Percentiles rank a stretch among this genome's conserved stretches.
Conservation (phyloP, 1,140 invertebrate species). For the Ruditapes philippinarum region DNA sequence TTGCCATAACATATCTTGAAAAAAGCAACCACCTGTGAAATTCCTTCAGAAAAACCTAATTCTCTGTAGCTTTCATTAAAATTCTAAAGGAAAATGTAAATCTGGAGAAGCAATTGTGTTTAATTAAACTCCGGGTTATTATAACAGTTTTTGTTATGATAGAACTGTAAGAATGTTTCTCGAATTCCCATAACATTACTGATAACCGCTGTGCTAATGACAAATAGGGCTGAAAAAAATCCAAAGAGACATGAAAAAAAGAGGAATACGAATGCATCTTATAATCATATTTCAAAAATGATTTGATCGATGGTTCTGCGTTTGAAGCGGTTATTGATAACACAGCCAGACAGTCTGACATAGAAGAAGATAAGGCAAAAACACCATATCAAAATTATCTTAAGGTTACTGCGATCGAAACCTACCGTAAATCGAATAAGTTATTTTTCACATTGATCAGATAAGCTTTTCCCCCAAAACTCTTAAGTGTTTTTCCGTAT, state of each 20-base stretch:
- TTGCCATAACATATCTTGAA: too few relatives aligned
- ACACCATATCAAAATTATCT: not conserved
- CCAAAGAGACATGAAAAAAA: not conserved
- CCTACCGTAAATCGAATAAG: not conserved
- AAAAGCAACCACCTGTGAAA: not conserved
- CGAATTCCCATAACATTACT: not conserved
- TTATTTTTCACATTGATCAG: not conserved
- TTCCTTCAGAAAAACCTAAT: not conserved
- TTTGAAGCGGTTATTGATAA: not conserved
- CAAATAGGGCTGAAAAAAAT: not conserved
- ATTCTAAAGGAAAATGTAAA: not conserved
- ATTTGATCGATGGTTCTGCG: slow-evolving; percentile 1
- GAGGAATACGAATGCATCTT: not conserved
- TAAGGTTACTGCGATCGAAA: not conserved
- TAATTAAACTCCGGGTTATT: not conserved
- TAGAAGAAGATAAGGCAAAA: not conserved
- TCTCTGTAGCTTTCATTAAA: slow-evolving; percentile 28
- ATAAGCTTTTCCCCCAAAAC: not conserved
- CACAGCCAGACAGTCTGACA: not conserved
- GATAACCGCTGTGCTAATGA: slow-evolving; percentile 15
- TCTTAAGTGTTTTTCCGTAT: not conserved
- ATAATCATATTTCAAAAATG: not conserved
- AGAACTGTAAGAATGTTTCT: not conserved
- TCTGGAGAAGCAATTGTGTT: slow-evolving; percentile 25
- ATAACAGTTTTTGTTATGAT: slow-evolving; percentile 19